Evolutionary conservation across 2,113 vertebrate species (phyloP), one percentile per base, ranked within the genome.

Genomic region (Gallinago paraguaiae): DNA sequence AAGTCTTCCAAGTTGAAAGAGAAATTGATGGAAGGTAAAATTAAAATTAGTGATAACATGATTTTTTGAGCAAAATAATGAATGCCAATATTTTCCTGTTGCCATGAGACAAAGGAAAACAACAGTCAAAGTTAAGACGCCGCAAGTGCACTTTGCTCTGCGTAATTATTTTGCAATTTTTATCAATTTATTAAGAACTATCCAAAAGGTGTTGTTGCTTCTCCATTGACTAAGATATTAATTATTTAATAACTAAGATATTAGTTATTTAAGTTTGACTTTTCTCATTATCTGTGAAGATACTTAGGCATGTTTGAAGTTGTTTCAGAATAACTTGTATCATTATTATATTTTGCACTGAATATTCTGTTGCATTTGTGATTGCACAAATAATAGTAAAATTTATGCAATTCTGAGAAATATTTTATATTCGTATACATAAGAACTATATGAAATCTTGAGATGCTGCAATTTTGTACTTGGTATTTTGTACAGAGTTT

Each of bases 21-120:
- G 71, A 95, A 96, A 92, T 89, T 78, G 43, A 76, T 77, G 61
- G 3, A 54, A 93, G 83, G 81, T 86, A 86, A 93, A 93, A 48
- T 27, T 64, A 50, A 85, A 88, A 71, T 54, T 28, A 46, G 60
- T 37, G 77, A 70, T 81, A 92, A 68, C 30, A n/a, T 81, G 59
- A 24, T 92, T 88, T 93, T 39, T 60, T 82, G 67, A 90, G 72
- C 17, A 86, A 83, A 94, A 57, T 75, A 91, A 91, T 54, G 86
- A 88, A 64, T 60, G 50, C 72, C 84, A 65, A 63, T 89, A 37
- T 86, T 78, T 96, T 50, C 24, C 56, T 89, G 59, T 71, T 97
- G 81, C 76, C 80, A 50, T 90, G 93, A 91, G 77, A 78, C 39
- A 82, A 90, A 75, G 70, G 88, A 88, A 93, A 59, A 86, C 61